phyloP scores from a whole-genome alignment of 92 coral and sea anemone genomes.

The Heliopora coerulea region DNA sequence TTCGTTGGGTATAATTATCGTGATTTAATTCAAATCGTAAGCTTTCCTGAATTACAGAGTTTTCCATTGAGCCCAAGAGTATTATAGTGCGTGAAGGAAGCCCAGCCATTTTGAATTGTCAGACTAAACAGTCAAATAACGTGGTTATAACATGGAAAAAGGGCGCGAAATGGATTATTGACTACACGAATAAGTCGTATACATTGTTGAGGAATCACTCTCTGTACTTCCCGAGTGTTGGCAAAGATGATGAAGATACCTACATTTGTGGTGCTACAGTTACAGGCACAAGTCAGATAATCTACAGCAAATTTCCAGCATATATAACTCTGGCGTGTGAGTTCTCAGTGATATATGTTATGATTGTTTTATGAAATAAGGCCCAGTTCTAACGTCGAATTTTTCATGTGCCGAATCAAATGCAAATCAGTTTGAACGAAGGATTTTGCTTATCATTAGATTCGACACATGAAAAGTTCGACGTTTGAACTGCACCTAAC shows the following conservation, averaged over 20 bases:
- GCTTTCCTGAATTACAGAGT: conserved; percentile 64
- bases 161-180: conserved; percentile 60
- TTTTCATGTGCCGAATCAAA: too few species aligned
- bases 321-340: conserved; percentile 83
- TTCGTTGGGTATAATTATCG: too few species aligned
- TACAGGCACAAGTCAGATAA: conserved; percentile 43
- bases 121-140: conserved; percentile 61
- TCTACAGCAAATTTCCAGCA: conserved; percentile 62
- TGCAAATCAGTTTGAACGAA: too few species aligned
- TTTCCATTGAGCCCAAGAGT: conserved; percentile 74
- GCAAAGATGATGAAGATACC: conserved; percentile 60
- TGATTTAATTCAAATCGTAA: too few species aligned
- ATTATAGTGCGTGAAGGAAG: conserved; percentile 70
- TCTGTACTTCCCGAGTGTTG: conserved; percentile 69
- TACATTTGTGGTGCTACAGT: conserved; percentile 73
- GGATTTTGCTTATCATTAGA: too few species aligned
- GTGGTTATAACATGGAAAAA: conserved; percentile 73
- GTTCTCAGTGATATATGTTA: conserved; percentile 9
- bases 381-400: too few species aligned
- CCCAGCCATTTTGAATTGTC: conserved; percentile 76
- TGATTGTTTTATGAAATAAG: background rate
- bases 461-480: too few species aligned
- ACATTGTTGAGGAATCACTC: conserved; percentile 64
- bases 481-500: too few species aligned
- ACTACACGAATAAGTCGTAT: conserved; percentile 58